Conservation (phyloP, 2,888 invertebrate species). For the Macrosoma leucophasiata region DNA sequence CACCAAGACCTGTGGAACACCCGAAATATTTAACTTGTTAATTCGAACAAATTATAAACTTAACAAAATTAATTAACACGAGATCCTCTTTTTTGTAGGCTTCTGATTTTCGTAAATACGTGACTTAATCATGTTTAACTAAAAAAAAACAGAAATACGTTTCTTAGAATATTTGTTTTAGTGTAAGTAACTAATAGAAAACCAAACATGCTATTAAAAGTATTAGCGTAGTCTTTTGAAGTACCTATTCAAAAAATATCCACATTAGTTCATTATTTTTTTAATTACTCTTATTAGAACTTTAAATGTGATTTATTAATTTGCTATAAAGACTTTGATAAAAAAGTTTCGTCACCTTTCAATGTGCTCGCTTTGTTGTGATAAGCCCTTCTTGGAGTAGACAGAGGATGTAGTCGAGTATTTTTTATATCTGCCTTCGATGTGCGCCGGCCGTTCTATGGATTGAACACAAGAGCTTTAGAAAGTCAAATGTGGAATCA, state of each 20-base stretch:
- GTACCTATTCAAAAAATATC: conserved; percentile 10
- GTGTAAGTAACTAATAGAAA: too few relatives aligned
- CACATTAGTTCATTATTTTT: conserved; percentile 1
- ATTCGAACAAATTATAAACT: too few relatives aligned
- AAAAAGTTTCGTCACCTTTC: conserved; percentile 66
- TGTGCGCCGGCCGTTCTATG: conserved; percentile 65
- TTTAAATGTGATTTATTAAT: conserved; percentile 3
- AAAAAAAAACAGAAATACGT: too few relatives aligned
- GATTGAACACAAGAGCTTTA: conserved; percentile 32
- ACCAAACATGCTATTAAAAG: too few relatives aligned
- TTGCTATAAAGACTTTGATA: background rate
- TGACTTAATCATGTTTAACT: too few relatives aligned
- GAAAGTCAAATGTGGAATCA: conserved; percentile 29
- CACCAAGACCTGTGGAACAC: conserved; percentile 83
- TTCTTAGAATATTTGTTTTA: too few relatives aligned
- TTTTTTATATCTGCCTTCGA: conserved; percentile 70
- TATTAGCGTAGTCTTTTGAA: too few relatives aligned
- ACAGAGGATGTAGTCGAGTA: conserved; percentile 69
- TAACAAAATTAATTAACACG: too few relatives aligned
- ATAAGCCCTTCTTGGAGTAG: conserved; percentile 67
- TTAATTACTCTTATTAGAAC: conserved; percentile 9
- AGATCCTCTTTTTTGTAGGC: too few relatives aligned
- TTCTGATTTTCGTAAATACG: too few relatives aligned
- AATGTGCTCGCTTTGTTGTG: conserved; percentile 66
- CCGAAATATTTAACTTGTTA: too few relatives aligned